phyloP scores from a whole-genome alignment of 2,888 invertebrate species.

The Scaptomyza caliginosa region DNA sequence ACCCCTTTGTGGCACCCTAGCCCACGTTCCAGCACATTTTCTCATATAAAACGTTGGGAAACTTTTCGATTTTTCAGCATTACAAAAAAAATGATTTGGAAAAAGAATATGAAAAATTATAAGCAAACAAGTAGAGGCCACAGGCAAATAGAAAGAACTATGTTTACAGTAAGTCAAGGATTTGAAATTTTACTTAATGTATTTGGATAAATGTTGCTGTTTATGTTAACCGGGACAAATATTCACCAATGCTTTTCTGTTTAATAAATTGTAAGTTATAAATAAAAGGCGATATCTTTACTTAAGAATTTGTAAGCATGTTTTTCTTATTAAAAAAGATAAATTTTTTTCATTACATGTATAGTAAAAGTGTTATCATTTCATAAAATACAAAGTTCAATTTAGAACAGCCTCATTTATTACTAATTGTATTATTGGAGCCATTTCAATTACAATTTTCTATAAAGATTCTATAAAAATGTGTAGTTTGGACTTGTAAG shows the following conservation, averaged over 20 bases:
- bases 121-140: not conserved
- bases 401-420: not conserved
- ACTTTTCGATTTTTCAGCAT: conserved; percentile 68
- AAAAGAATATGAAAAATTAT: conserved; percentile 22
- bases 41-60: conserved; percentile 61
- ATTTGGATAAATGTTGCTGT: not conserved
- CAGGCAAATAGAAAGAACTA: conserved; percentile 34
- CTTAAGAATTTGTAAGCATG: no score
- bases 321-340: no score
- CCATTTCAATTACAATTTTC: not conserved
- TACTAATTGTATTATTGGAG: not conserved
- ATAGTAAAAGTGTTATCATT: not conserved
- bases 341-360: not conserved
- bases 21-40: conserved; percentile 16
- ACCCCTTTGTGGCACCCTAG: conserved; percentile 6
- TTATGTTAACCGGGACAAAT: not conserved
- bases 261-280: no score
- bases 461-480: not conserved
- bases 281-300: no score
- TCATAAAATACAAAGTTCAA: not conserved
- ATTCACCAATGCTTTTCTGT: not conserved
- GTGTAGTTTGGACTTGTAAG: not conserved
- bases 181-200: conserved; percentile 1
- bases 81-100: conserved; percentile 20
- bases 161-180: conserved; percentile 68